Conservation (phyloP, 2,888 invertebrate species). For the Oxycera nigricornis region DNA sequence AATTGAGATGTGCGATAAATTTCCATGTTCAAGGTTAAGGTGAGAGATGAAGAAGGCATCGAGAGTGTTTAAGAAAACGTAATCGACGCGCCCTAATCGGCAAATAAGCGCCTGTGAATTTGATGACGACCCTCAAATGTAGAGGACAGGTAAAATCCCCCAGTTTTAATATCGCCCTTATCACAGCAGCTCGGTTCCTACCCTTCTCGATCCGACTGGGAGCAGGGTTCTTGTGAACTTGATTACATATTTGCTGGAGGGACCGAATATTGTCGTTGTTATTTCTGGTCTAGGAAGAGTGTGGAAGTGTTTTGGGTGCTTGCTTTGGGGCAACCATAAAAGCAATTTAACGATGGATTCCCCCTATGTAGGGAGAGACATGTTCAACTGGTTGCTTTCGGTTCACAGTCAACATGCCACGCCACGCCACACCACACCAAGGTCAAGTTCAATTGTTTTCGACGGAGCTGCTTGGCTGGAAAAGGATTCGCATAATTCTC, state of each 20-base stretch:
- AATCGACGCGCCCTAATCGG: slow-evolving; percentile 2
- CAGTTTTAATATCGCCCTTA: slow-evolving; percentile 22
- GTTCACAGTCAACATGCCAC: not conserved
- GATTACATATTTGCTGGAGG: slow-evolving; percentile 17
- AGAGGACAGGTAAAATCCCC: slow-evolving; percentile 17
- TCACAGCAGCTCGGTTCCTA: slow-evolving; percentile 24
- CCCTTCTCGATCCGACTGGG: not conserved
- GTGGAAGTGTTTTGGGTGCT: slow-evolving; percentile 10
- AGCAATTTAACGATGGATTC: slow-evolving; percentile 3
- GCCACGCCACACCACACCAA: slow-evolving; percentile 13
- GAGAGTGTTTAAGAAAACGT: not conserved
- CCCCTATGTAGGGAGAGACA: slow-evolving; percentile 21
- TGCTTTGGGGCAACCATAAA: slow-evolving; percentile 34
- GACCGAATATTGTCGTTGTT: not conserved
- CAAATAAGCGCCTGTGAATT: not conserved
- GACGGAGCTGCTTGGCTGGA: not conserved
- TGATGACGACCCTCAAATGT: slow-evolving; percentile 21
- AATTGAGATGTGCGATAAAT: slow-evolving; percentile 42
- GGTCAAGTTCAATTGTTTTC: slow-evolving; percentile 38
- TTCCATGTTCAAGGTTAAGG: slow-evolving; percentile 48
- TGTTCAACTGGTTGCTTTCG: slow-evolving; percentile 29
- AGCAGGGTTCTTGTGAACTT: slow-evolving; percentile 19
- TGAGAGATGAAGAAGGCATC: slow-evolving; percentile 27
- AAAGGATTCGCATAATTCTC: slow-evolving; percentile 16
- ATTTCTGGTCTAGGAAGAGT: not conserved